Conservation (phyloP, 1,140 invertebrate species). For the Tetramorium alpestre region DNA sequence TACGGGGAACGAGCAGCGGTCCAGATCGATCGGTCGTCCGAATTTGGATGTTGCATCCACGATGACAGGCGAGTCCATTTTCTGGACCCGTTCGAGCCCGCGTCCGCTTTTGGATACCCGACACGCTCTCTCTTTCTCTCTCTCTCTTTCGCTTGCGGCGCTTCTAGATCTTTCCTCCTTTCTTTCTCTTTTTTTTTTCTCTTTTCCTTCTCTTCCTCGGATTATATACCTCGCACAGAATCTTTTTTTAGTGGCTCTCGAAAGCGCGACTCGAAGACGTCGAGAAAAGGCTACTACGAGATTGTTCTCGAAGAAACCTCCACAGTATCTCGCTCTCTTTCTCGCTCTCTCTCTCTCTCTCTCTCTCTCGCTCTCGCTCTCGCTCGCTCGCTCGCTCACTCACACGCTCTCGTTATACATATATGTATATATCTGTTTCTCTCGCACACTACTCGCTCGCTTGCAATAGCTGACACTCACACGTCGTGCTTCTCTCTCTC, state of each 20-base stretch:
- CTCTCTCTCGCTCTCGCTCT: slow-evolving; percentile 2
- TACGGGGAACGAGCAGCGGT: slow-evolving; percentile 80
- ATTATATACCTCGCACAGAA: neutral
- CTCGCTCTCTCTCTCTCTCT: neutral
- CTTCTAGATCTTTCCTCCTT: slow-evolving; percentile 17
- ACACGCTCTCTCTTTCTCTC: slow-evolving; percentile 45
- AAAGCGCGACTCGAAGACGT: neutral
- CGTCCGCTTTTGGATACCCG: slow-evolving; percentile 72
- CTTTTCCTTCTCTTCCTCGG: neutral
- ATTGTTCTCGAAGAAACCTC: slow-evolving; percentile 47
- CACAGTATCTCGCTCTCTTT: neutral
- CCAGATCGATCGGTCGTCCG: slow-evolving; percentile 82
- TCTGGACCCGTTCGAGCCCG: slow-evolving; percentile 65
- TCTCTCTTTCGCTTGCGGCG: neutral
- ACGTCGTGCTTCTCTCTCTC: slow-evolving; percentile 15
- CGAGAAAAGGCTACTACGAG: neutral
- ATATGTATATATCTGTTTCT: neutral
- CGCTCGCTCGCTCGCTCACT: neutral
- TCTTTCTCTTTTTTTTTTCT: neutral
- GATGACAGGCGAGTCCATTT: slow-evolving; percentile 85
- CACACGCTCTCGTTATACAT: slow-evolving; percentile 7
- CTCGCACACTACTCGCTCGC: slow-evolving; percentile 6
- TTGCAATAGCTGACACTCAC: slow-evolving; percentile 48
- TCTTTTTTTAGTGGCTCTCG: neutral
- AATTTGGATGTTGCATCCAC: slow-evolving; percentile 84